These are phyloP conservation scores for Indicator maculatus DNA, from an alignment of 2,113 vertebrate genomes.

Conservation along the genomic window DNA sequence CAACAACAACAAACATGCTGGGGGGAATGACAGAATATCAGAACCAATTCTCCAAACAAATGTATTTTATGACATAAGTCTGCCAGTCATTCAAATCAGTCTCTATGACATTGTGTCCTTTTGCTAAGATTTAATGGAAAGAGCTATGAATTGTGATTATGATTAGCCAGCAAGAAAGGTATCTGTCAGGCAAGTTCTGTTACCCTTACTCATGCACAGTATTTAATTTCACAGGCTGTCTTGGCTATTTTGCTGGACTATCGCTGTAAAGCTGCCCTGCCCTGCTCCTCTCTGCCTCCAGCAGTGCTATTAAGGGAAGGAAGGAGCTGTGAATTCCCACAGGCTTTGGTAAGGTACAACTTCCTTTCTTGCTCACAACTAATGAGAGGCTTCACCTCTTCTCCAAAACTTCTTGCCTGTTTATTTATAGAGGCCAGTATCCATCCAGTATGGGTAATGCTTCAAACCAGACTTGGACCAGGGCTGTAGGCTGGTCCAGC, in stretches of 20 bases:
- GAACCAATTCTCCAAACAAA: not conserved
- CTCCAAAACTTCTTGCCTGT: slow-evolving; percentile 39
- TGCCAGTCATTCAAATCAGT: not conserved
- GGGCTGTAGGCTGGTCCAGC: slow-evolving; percentile 27
- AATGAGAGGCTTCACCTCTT: slow-evolving; percentile 51
- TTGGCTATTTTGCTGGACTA: not conserved
- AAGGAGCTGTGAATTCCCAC: slow-evolving; percentile 6
- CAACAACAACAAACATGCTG: not conserved
- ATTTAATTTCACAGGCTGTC: slow-evolving; percentile 6
- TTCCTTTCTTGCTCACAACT: slow-evolving; percentile 55
- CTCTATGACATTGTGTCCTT: not conserved
- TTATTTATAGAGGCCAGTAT: slow-evolving; percentile 54
- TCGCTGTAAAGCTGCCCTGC: slow-evolving; percentile 13
- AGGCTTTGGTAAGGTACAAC: slow-evolving; percentile 22
- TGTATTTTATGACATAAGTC: not conserved
- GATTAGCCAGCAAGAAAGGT: slow-evolving; percentile 37
- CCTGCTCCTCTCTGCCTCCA: slow-evolving; percentile 20
- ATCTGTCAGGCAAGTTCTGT: slow-evolving; percentile 60
- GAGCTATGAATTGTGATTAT: slow-evolving; percentile 16
- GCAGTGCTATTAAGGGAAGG: slow-evolving; percentile 41
- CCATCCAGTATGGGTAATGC: slow-evolving; percentile 47
- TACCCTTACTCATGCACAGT: slow-evolving; percentile 8
- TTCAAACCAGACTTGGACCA: slow-evolving; percentile 50
- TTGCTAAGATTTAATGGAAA: slow-evolving; percentile 22
- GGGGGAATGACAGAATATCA: not conserved